These are phyloP conservation scores for Erebia epiphron DNA, from an alignment of 2,888 invertebrate genomes.

Conservation along the genomic window DNA sequence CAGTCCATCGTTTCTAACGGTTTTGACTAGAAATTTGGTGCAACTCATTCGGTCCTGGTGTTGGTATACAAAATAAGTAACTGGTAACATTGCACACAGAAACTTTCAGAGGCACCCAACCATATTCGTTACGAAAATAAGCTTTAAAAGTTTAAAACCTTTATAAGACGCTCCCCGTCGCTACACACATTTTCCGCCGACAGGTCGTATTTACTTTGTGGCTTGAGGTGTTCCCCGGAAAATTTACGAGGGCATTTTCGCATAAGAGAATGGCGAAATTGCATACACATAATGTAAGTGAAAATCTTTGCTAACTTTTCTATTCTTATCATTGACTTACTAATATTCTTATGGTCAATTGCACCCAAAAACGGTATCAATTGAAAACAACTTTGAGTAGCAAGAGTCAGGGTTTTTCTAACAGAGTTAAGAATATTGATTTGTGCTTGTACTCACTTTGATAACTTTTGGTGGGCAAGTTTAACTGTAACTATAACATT, in stretches of 20 bases:
- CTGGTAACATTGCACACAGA: neutral
- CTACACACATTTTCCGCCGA: conserved; percentile 29
- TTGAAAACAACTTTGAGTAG: too few relatives aligned
- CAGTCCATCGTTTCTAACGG: too few relatives aligned
- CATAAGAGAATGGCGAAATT: conserved; percentile 21
- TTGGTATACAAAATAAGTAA: neutral
- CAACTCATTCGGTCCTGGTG: too few relatives aligned
- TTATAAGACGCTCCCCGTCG: conserved; percentile 17
- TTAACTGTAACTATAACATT: too few relatives aligned
- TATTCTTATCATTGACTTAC: too few relatives aligned
- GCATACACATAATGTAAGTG: conserved; percentile 14
- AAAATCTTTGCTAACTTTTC: conserved; percentile 9
- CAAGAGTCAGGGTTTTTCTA: too few relatives aligned
- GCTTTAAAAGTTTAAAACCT: conserved; percentile 19
- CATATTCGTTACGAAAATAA: conserved; percentile 21
- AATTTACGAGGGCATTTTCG: conserved; percentile 31
- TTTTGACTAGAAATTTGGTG: too few relatives aligned
- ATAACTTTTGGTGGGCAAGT: too few relatives aligned
- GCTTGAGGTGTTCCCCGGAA: conserved; percentile 30
- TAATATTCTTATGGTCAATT: too few relatives aligned
- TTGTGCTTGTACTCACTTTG: too few relatives aligned
- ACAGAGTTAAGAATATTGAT: too few relatives aligned
- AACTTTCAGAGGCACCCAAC: conserved; percentile 2
- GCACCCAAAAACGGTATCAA: too few relatives aligned
- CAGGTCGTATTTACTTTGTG: conserved; percentile 35